phyloP scores from a whole-genome alignment of 2,888 invertebrate species.

The Drosophila vallismaia region DNA sequence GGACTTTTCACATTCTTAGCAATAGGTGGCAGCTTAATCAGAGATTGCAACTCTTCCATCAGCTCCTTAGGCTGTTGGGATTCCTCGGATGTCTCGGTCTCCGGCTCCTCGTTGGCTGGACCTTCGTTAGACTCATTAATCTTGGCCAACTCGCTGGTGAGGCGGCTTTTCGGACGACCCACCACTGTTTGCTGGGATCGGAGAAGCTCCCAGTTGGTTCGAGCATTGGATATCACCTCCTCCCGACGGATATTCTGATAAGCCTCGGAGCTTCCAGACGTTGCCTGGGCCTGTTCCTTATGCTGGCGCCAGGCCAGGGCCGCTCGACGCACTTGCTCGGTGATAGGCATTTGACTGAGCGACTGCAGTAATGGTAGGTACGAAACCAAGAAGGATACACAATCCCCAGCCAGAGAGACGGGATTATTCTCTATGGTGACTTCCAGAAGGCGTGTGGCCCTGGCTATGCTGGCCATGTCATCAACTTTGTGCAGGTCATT shows the following conservation, averaged over 20 bases:
- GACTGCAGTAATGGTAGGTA: conserved; percentile 90
- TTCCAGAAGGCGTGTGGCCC: conserved; percentile 91
- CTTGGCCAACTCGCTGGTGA: conserved; percentile 73
- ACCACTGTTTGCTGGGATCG: conserved; percentile 86
- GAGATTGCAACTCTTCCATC: conserved; percentile 67
- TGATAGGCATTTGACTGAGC: conserved; percentile 91
- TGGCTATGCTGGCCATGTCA: conserved; percentile 92
- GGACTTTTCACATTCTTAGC: conserved; percentile 61
- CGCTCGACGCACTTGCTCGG: conserved; percentile 90
- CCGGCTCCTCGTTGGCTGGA: conserved; percentile 33
- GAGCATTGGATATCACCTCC: conserved; percentile 92
- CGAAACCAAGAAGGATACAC: conserved; percentile 91
- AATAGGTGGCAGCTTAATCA: conserved; percentile 81
- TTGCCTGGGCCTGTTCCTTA: conserved; percentile 87
- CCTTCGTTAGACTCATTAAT: conserved; percentile 77
- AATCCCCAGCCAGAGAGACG: conserved; percentile 91
- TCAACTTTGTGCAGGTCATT: conserved; percentile 89
- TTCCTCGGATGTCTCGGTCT: conserved; percentile 47
- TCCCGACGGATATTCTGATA: conserved; percentile 87
- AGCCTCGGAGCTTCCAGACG: conserved; percentile 85
- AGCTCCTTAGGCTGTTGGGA: conserved; percentile 46
- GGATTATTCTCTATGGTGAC: conserved; percentile 95
- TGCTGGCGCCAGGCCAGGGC: conserved; percentile 92
- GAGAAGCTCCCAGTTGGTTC: conserved; percentile 93
- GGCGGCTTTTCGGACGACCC: conserved; percentile 65